These are phyloP conservation scores for Acanthurus leucopareius DNA, from an alignment of 2,797 vertebrate species.

Conservation along the genomic window DNA sequence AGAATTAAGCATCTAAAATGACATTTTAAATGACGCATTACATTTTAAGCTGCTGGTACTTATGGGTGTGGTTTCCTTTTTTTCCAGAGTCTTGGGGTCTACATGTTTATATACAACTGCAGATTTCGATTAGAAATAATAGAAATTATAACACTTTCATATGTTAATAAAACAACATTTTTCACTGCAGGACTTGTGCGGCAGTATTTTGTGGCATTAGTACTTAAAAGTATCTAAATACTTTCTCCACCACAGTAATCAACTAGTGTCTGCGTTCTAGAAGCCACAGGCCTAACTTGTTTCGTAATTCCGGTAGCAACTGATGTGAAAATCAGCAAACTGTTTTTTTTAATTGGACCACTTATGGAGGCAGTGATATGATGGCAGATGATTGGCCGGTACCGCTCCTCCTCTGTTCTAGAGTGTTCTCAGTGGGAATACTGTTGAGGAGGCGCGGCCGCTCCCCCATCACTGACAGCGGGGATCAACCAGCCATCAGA, in stretches of 20 bases:
- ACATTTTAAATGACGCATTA: too few relatives aligned
- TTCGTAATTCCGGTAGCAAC: conserved; percentile 23
- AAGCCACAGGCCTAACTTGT: background rate
- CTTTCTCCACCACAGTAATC: background rate
- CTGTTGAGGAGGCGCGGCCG: conserved; percentile 28
- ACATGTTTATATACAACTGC: too few relatives aligned
- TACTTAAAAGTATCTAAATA: background rate
- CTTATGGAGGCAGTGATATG: background rate
- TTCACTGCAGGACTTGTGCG: background rate
- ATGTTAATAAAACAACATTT: background rate
- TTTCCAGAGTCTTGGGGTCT: too few relatives aligned
- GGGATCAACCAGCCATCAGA: background rate
- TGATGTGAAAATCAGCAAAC: background rate
- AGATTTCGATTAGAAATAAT: too few relatives aligned
- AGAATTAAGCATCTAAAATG: too few relatives aligned
- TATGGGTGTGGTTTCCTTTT: too few relatives aligned
- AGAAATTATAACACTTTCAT: too few relatives aligned
- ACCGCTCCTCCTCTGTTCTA: conserved; percentile 61
- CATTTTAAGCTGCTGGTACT: too few relatives aligned
- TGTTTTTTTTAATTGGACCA: conserved; percentile 44
- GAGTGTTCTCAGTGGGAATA: conserved; percentile 65
- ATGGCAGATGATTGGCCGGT: conserved; percentile 65
- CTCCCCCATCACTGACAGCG: background rate
- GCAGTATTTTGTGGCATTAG: background rate
- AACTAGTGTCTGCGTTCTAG: background rate